phyloP scores from a whole-genome alignment of 2,113 vertebrate genomes.

The Mormyrus iriodes region DNA sequence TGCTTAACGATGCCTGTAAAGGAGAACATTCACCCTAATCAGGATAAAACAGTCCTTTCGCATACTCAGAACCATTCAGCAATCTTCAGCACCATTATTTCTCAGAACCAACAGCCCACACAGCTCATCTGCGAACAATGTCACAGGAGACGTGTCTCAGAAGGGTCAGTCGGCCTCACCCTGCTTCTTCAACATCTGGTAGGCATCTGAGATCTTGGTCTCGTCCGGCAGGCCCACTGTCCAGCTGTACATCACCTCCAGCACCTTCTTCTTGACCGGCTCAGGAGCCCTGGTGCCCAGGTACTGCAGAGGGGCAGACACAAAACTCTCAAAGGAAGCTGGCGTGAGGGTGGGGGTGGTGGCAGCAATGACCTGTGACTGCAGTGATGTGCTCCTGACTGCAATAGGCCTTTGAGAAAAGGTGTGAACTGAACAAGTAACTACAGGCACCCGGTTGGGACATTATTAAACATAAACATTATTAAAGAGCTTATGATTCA shows the following conservation, averaged over 20 bases:
- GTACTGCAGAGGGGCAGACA: slow-evolving; percentile 62
- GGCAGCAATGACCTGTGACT: neutral
- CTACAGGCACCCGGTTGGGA: neutral
- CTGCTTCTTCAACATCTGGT: slow-evolving; percentile 97
- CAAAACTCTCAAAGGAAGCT: slow-evolving; percentile 13
- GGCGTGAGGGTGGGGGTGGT: neutral
- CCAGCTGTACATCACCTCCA: slow-evolving; percentile 93
- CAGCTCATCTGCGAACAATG: neutral
- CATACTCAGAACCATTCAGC: neutral
- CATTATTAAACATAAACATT: neutral
- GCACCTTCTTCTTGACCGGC: slow-evolving; percentile 84
- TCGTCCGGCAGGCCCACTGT: slow-evolving; percentile 79
- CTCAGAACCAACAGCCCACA: neutral
- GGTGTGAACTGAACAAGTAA: neutral
- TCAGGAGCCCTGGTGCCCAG: slow-evolving; percentile 83
- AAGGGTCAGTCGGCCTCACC: slow-evolving; percentile 58
- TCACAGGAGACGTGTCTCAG: neutral
- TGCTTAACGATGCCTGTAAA: slow-evolving; percentile 85
- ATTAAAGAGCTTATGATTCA: neutral
- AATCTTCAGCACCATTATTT: neutral
- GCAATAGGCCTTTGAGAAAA: neutral
- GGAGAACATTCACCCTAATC: slow-evolving; percentile 20
- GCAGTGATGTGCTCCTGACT: neutral
- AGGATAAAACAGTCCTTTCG: neutral
- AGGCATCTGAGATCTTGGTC: slow-evolving; percentile 87